Conservation (phyloP, 2,113 vertebrate species). For the Passer montanus region DNA sequence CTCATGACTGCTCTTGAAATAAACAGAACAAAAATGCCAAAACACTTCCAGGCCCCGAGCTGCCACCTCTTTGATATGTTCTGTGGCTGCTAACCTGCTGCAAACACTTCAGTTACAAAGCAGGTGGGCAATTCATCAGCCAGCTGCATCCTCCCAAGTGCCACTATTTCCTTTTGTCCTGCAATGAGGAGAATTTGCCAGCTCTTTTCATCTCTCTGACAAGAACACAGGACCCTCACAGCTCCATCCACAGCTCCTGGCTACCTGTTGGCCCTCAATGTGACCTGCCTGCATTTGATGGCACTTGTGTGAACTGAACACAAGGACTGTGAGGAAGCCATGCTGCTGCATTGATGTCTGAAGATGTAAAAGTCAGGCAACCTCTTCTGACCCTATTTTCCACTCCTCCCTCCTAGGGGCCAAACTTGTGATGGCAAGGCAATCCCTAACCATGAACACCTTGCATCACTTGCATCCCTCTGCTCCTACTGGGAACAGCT, state of each 20-base stretch:
- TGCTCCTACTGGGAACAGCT: background rate
- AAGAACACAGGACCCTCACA: background rate
- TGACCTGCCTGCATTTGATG: background rate
- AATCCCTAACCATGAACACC: background rate
- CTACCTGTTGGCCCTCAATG: background rate
- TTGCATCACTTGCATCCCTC: background rate
- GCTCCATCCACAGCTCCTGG: background rate
- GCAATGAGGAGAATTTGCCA: background rate
- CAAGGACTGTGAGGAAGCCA: background rate
- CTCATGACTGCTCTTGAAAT: background rate
- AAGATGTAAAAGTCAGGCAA: background rate
- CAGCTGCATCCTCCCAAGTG: background rate
- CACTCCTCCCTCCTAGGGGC: background rate
- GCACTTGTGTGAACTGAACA: background rate
- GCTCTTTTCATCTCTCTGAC: background rate
- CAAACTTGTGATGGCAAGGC: background rate
- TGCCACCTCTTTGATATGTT: background rate
- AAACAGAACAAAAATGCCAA: background rate
- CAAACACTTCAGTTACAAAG: background rate
- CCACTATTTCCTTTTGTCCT: background rate
- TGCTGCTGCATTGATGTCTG: background rate
- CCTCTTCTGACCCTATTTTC: background rate
- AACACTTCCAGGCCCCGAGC: accelerated
- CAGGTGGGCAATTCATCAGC: background rate
- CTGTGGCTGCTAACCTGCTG: background rate